A percentile compares a stretch with the other conserved stretches of the same genome.
phyloP scores from a whole-genome alignment of 2,888 invertebrate species.

The Pomacea canaliculata region DNA sequence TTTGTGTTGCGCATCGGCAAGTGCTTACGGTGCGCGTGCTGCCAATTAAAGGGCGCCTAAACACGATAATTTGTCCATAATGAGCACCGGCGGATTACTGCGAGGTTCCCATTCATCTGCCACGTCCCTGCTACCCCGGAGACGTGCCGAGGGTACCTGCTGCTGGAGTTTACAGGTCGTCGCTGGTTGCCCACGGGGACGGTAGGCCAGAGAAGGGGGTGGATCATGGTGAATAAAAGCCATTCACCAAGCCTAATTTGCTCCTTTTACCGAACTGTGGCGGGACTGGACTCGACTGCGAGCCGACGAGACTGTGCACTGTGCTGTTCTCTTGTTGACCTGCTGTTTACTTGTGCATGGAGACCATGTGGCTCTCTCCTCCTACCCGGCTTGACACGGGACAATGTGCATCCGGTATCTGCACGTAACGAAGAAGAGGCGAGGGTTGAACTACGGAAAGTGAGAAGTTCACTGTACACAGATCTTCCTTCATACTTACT shows the following conservation, averaged over 20 bases:
- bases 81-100: conserved; percentile 23
- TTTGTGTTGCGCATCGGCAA: conserved; percentile 17
- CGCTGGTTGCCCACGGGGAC: background rate
- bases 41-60: conserved; percentile 32
- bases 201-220: background rate
- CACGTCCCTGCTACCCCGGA: conserved; percentile 23
- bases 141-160: conserved; percentile 21
- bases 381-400: too few relatives aligned
- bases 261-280: too few relatives aligned
- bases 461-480: too few relatives aligned
- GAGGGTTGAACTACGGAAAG: too few relatives aligned
- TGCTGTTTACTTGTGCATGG: conserved; percentile 7
- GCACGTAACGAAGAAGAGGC: too few relatives aligned
- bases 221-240: background rate
- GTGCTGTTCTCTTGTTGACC: background rate
- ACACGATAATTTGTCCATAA: conserved; percentile 35
- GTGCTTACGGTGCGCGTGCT: conserved; percentile 16
- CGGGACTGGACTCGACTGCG: too few relatives aligned
- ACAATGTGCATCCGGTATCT: too few relatives aligned
- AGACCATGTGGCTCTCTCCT: background rate
- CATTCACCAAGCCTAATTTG: background rate
- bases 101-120: conserved; percentile 19
- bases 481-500: too few relatives aligned
- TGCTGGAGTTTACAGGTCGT: conserved; percentile 12
- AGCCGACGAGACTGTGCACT: background rate